Evolutionary conservation across 23 tunicate species (phyloP), one percentile per base, ranked within the genome.

Genomic region (Trididemnum clinides): DNA sequence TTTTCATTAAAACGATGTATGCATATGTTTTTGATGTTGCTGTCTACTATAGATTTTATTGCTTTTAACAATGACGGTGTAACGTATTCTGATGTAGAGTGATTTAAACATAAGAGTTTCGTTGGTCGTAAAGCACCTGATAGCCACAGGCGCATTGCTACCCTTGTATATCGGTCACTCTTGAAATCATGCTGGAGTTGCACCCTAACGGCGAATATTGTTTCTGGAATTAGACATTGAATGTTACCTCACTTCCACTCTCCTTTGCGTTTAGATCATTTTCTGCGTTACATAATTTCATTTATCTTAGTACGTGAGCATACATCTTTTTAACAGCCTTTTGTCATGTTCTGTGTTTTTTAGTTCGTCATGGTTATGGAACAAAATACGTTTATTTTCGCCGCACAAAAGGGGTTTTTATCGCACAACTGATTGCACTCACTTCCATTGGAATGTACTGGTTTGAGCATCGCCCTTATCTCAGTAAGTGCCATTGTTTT

Each of bases 1-100:
- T 89, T 89, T 76, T 75, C 83, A 1, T 51, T 71, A 10, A 89
- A 89, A 86, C 82, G 98, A 85, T 51, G 95, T 85, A 58, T 57
- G 86, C 34, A 15, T 72, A 7, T 62, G 4, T 62, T 62, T 4
- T 5, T n/a, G 23, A n/a, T 49, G 10, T 10, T 49, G 54, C 54
- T 49, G 54, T 49, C 10, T 49, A 49, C 15, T 10, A 49, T 49
- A 49, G 10, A 49, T 15, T 10, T 49, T 49, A 49, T 10, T 49
- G 10, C 10, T 49, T 49, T 49, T 49, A 10, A 10, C 10, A 10
- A 49, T 49, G 15, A 49, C 15, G 54, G 15, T 49, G 54, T 49
- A 49, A 15, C 15, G 15, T 49, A 10, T 49, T 49, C 15, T 49
- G 54, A 10, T 49, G 54, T 10, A 10, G 54, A 10, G 10, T 49